Evolutionary conservation across 2,888 invertebrate genomes (phyloP), one percentile per base, ranked within the genome.

Genomic region (Pasiphila rectangulata): DNA sequence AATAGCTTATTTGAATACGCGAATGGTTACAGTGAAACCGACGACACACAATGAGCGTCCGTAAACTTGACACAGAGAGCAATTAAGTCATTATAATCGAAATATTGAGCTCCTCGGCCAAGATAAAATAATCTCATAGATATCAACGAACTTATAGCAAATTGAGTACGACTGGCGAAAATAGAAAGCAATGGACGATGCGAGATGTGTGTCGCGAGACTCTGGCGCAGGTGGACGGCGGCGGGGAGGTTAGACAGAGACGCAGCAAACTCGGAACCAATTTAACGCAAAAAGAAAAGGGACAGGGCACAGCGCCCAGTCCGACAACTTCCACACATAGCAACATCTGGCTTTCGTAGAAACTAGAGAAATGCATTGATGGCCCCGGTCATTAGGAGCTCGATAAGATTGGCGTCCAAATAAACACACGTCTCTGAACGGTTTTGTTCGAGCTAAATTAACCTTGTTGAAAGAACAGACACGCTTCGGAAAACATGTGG

Each of bases 181-280:
- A 85, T 87, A 88, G 87, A 88, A 88, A 88, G 88, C 85, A 85
- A 69, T 75, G 79, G 74, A 74, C 79, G 77, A 75, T 57, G 59
- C 63, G 64, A 75, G 75, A 84, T 86, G 83, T 87, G 81, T 87
- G 87, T 79, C 84, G 81, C 76, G 74, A 67, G 29, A 16, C 72
- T 68, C 66, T 52, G 67, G 64, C 77, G 68, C 86, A 85, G 84
- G 85, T 84, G 83, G 71, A 76, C 72, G 58, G 66, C 53, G 68
- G 67, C 67, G 74, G 73, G 55, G 62, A 57, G 67, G 71, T 60
- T 67, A 54, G 71, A 82, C 61, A 68, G 71, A 75, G 78, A 81
- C 60, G 54, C 64, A 65, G 59, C 64, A 69, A 55, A 68, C 64
- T 69, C 75, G 67, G 69, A 75, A 74, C 71, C 61, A 54, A 72